Evolutionary conservation across 92 coral and sea anemone species (phyloP).

Genomic region (Actinostola sp.): DNA sequence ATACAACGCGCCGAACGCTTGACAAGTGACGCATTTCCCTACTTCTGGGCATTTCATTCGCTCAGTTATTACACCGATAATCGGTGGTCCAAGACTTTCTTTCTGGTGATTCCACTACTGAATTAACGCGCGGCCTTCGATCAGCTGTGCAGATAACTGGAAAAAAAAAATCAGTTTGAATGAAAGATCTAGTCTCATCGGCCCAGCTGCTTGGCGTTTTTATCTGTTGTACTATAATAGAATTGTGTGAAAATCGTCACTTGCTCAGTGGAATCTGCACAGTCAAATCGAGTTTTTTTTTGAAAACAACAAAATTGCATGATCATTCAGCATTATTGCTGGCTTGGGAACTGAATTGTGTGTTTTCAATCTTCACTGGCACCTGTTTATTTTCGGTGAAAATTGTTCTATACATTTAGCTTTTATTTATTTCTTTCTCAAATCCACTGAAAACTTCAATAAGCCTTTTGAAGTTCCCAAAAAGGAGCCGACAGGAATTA

Average conservation of each 20-base stretch:
- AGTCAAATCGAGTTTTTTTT: not conserved
- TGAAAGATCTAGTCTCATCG: no score
- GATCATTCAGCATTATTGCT: not conserved
- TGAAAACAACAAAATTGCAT: slow-evolving; percentile 11
- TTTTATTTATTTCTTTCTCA: slow-evolving; percentile 15
- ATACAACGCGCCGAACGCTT: not conserved
- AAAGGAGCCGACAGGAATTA: slow-evolving; percentile 6
- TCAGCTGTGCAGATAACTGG: no score
- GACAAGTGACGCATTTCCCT: not conserved
- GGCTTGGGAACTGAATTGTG: no score
- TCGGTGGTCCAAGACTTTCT: not conserved
- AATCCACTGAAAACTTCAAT: not conserved
- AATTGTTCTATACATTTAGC: not conserved
- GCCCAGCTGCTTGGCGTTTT: no score
- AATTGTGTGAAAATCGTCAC: slow-evolving; percentile 33
- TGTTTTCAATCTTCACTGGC: no score
- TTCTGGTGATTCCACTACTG: not conserved
- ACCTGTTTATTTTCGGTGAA: not conserved
- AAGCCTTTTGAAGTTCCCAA: not conserved
- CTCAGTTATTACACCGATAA: not conserved
- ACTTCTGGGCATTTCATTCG: slow-evolving; percentile 1
- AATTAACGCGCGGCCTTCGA: not conserved
- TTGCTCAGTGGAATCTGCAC: slow-evolving; percentile 32
- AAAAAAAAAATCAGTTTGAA: not conserved
- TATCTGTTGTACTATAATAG: slow-evolving; percentile 2